Base-by-base conservation (phyloP, 2,888 invertebrate genomes). In the Calameuta pallipes region DNA sequence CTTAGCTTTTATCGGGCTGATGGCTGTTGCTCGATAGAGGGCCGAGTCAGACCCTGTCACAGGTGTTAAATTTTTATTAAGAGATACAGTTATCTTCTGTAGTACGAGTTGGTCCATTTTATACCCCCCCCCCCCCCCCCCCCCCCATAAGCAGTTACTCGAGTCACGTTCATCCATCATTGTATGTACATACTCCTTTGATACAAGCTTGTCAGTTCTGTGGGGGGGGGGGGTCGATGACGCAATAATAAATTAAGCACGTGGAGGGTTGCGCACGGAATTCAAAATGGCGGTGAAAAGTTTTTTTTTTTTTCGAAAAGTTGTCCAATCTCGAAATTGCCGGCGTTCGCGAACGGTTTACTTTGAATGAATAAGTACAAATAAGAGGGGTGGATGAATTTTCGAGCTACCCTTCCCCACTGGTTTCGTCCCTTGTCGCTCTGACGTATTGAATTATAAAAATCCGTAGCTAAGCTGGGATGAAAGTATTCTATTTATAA, bases 401-500 rank as follows among this genome's bases (percentile, higher is more conserved):
- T 31, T 31, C 0, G 31, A 31, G 31, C 31, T 31, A 31, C 31
- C 31, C 31, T 31, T 31, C 31, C 31, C 1, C 1, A 31, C 31
- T 31, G 31, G 31, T 31, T 31, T 31, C 41, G 1, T 41, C 41
- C 41, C 41, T 41, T 41, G 15, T 15, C 35, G 35, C 0, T 0
- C 41, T 23, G 41, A 41, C 23, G 9, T 23, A 23, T 56, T 6
- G 23, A 15, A 23, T 15, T 56, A 56, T 56, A 56, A 56, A 23
- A 56, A 9, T 23, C 9, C 41, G 15, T 23, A 23, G 73, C 70
- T 33, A 11, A 56, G 75, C 31, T 69, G 73, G 76, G 70, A 75
- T 69, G 75, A 73, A 74, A 76, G 80, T 78, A 73, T 78, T 80
- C 80, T 80, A 80, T 80, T 80, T 81, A 78, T 80, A 78, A 69